Percentiles rank a stretch among this genome's conserved stretches.
Evolutionary conservation across 2,113 vertebrate species (phyloP).

Genomic region (Paramisgurnus dabryanus): DNA sequence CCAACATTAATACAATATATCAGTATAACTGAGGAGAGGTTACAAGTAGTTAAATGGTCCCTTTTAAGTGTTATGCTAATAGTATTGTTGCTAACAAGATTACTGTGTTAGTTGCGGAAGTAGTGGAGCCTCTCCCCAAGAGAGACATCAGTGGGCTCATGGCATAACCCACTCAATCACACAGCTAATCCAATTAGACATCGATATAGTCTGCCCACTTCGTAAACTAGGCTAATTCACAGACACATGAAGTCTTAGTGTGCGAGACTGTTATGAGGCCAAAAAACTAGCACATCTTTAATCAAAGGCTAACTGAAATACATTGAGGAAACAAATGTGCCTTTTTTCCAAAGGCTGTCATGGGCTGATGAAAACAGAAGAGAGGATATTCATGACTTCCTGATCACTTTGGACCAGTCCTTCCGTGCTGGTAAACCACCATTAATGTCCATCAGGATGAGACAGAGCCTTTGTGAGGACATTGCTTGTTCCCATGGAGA

Average conservation of each 20-base stretch:
- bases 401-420: slow-evolving; percentile 25
- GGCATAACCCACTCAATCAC: slow-evolving; percentile 33
- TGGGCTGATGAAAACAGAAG: not conserved
- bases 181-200: slow-evolving; percentile 52
- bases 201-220: slow-evolving; percentile 39
- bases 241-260: not conserved
- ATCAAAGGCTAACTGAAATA: not conserved
- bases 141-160: slow-evolving; percentile 34
- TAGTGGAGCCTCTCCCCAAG: slow-evolving; percentile 1
- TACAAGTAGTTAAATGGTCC: not conserved
- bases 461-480: slow-evolving; percentile 35
- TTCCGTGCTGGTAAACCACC: slow-evolving; percentile 21
- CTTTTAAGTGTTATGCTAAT: slow-evolving; percentile 27
- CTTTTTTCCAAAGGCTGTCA: not conserved
- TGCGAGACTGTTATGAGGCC: not conserved
- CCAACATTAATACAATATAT: too few relatives aligned
- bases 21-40: too few relatives aligned
- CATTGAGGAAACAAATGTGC: slow-evolving; percentile 14
- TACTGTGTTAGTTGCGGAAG: slow-evolving; percentile 8
- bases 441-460: slow-evolving; percentile 19
- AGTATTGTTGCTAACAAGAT: slow-evolving; percentile 26
- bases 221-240: slow-evolving; percentile 50
- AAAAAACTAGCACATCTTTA: not conserved
- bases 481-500: slow-evolving; percentile 49
- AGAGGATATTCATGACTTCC: slow-evolving; percentile 21